Conservation (phyloP, 2,113 vertebrate species). For the Poeciliopsis prolifica region DNA sequence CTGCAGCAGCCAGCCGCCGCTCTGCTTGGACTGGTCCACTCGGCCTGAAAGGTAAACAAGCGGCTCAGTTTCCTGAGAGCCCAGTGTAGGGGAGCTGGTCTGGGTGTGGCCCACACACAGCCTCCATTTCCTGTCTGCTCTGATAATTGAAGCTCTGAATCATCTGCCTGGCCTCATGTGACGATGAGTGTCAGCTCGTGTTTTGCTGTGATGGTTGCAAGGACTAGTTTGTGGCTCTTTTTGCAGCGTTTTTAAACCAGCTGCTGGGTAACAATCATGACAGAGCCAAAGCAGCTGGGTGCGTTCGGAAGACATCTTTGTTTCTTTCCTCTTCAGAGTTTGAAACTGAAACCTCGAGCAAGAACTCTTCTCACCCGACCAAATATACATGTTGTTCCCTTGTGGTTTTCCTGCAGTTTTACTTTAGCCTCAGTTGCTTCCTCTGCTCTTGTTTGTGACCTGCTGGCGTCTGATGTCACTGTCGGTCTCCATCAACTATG, state of each 20-base stretch:
- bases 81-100: slow-evolving; percentile 56
- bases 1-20: too few relatives aligned
- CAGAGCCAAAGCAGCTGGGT: not conserved
- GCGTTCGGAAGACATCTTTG: not conserved
- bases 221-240: not conserved
- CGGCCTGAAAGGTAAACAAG: too few relatives aligned
- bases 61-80: slow-evolving; percentile 5
- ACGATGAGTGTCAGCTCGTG: not conserved
- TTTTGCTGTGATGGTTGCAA: not conserved
- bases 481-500: too few relatives aligned
- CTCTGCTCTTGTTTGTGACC: slow-evolving; percentile 1
- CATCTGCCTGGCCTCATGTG: not conserved
- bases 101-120: slow-evolving; percentile 64
- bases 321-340: slow-evolving; percentile 3
- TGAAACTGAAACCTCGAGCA: slow-evolving; percentile 6
- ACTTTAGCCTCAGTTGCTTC: slow-evolving; percentile 31
- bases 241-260: not conserved
- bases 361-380: slow-evolving; percentile 9
- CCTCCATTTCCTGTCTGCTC: slow-evolving; percentile 17
- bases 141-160: slow-evolving; percentile 13
- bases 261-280: not conserved
- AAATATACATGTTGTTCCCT: slow-evolving; percentile 34
- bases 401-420: slow-evolving; percentile 60
- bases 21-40: too few relatives aligned
- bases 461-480: not conserved